Conservation (phyloP, 2,113 vertebrate species). For the Salvelinus alpinus region DNA sequence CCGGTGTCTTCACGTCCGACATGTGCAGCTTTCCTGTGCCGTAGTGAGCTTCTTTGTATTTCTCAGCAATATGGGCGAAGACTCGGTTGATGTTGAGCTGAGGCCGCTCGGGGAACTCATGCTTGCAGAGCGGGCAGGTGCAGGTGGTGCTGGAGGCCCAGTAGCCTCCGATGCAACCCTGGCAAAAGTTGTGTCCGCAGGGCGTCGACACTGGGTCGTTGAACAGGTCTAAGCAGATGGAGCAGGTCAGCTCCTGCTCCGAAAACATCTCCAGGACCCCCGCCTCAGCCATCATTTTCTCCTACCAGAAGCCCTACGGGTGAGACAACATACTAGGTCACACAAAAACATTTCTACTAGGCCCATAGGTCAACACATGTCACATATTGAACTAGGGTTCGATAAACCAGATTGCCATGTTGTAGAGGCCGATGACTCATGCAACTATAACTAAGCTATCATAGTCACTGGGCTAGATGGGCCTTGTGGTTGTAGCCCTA, state of each 20-base stretch:
- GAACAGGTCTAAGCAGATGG: constrained; percentile 78
- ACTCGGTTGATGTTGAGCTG: constrained; percentile 73
- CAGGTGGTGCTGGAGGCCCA: constrained; percentile 62
- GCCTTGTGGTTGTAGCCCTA: no score
- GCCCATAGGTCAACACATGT: no score
- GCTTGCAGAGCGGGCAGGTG: constrained; percentile 73
- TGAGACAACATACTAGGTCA: no score
- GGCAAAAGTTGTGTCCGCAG: constrained; percentile 81
- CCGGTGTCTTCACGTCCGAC: accelerated
- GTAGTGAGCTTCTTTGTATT: constrained; percentile 63
- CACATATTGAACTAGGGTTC: no score
- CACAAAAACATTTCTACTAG: no score
- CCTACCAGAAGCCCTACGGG: background rate
- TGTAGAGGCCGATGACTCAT: no score
- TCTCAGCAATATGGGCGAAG: constrained; percentile 71
- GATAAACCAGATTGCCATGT: no score
- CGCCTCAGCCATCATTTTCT: constrained; percentile 48
- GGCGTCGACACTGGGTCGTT: constrained; percentile 71
- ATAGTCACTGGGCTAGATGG: no score
- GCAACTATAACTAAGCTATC: no score
- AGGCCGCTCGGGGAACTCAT: constrained; percentile 61
- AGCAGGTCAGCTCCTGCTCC: constrained; percentile 75
- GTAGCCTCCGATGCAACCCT: constrained; percentile 53
- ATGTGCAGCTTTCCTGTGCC: background rate
- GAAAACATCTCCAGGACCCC: constrained; percentile 54